A percentile compares a stretch with the other conserved stretches of the same genome.
Evolutionary conservation across 2,888 invertebrate species (phyloP).

Genomic region (Argynnis bischoffii): DNA sequence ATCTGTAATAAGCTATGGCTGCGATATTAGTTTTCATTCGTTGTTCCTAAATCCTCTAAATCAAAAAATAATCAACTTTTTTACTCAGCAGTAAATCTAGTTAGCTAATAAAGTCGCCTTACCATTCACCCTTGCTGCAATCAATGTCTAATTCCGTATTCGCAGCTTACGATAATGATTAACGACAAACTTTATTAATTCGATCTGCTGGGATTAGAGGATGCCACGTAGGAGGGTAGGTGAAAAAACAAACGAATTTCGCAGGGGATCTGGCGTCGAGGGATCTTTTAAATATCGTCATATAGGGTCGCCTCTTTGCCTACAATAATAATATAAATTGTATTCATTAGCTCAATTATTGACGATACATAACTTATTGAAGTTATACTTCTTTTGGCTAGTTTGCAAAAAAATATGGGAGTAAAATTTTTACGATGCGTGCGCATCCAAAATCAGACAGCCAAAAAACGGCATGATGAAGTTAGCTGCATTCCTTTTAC

Average conservation of each 20-base stretch:
- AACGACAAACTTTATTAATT: constrained; percentile 81
- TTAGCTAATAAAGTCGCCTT: constrained; percentile 66
- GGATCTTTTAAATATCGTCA: constrained; percentile 47
- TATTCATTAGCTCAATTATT: too few relatives aligned
- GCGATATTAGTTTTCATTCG: constrained; percentile 32
- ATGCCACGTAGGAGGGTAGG: constrained; percentile 59
- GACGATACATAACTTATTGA: too few relatives aligned
- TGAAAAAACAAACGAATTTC: constrained; percentile 75
- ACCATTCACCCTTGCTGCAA: constrained; percentile 69
- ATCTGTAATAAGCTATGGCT: constrained; percentile 23
- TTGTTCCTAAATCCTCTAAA: constrained; percentile 38
- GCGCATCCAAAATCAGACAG: too few relatives aligned
- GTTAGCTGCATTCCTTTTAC: too few relatives aligned
- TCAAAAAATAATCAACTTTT: constrained; percentile 51
- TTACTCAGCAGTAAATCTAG: constrained; percentile 57
- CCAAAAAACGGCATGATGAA: too few relatives aligned
- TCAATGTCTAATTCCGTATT: constrained; percentile 78
- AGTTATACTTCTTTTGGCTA: too few relatives aligned
- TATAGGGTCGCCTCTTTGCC: constrained; percentile 46
- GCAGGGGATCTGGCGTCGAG: constrained; percentile 61
- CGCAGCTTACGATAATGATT: constrained; percentile 79
- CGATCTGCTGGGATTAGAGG: constrained; percentile 75
- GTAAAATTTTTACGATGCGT: too few relatives aligned
- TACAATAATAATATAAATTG: too few relatives aligned
- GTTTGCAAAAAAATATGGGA: too few relatives aligned